phyloP scores from a whole-genome alignment of 2,888 invertebrate species.

The Rhaphigaster nebulosa region DNA sequence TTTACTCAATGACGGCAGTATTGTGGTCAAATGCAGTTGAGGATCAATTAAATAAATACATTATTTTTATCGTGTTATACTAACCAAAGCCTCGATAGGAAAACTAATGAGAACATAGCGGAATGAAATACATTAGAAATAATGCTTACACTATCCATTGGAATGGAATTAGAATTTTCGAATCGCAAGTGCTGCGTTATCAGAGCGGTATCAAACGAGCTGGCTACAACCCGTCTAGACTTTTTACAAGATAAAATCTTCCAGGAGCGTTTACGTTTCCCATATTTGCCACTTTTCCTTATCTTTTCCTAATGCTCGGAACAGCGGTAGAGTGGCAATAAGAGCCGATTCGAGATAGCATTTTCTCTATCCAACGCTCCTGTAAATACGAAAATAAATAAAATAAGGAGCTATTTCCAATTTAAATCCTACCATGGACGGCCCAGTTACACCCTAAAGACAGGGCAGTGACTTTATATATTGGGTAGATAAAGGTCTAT shows the following conservation, averaged over 20 bases:
- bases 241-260: neutral
- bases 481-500: conserved; percentile 39
- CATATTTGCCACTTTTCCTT: conserved; percentile 17
- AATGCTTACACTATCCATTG: neutral
- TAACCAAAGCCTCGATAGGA: neutral
- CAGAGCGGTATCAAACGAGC: neutral
- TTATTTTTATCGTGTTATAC: no score
- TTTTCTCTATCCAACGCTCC: neutral
- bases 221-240: neutral
- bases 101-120: neutral
- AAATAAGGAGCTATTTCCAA: conserved; percentile 22
- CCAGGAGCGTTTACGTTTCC: neutral
- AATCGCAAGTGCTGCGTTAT: neutral
- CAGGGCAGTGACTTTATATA: conserved; percentile 42
- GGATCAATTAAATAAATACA: no score
- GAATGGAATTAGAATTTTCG: neutral
- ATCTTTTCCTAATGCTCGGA: neutral
- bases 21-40: no score
- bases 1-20: no score
- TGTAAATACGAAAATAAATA: conserved; percentile 11
- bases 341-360: neutral
- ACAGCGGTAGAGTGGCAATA: neutral
- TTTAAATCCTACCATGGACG: neutral
- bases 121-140: no score
- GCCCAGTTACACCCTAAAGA: neutral